Percentiles rank a stretch among this genome's conserved stretches.
These are phyloP conservation scores for Adelphocoris suturalis DNA, from an alignment of 2,888 invertebrate genomes.

Conservation along the genomic window DNA sequence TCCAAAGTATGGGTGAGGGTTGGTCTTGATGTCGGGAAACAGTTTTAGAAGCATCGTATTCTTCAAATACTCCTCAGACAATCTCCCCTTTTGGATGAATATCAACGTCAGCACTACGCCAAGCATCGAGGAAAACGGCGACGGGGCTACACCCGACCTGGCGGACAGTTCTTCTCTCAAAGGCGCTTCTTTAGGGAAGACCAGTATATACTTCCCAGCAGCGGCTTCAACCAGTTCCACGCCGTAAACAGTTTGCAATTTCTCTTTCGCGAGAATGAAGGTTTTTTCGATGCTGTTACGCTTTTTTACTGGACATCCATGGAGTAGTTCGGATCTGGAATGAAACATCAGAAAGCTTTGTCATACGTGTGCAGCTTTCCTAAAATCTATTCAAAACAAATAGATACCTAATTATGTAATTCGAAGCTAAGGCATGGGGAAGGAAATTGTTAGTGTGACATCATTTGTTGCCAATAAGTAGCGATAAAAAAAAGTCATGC, in stretches of 20 bases:
- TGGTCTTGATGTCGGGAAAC: conserved; percentile 56
- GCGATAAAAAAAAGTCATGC: too few relatives aligned
- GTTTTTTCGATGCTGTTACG: not conserved
- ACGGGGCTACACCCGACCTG: not conserved
- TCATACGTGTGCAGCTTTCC: not conserved
- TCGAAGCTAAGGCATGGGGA: too few relatives aligned
- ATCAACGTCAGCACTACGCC: conserved; percentile 54
- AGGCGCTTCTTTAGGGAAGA: conserved; percentile 17
- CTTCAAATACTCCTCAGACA: conserved; percentile 48
- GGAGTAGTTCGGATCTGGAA: conserved; percentile 57
- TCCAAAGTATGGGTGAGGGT: conserved; percentile 60
- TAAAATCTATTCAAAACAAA: not conserved
- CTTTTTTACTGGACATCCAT: not conserved
- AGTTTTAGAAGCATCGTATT: conserved; percentile 52
- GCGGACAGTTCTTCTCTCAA: conserved; percentile 48
- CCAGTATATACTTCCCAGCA: conserved; percentile 41
- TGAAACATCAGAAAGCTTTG: not conserved
- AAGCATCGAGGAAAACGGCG: conserved; percentile 6
- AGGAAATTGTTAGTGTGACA: too few relatives aligned
- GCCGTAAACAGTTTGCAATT: conserved; percentile 26
- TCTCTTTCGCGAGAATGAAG: not conserved
- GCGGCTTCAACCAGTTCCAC: conserved; percentile 21
- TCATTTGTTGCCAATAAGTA: too few relatives aligned
- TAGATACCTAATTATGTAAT: not conserved
- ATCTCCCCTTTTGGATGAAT: conserved; percentile 44